Evolutionary conservation across 1,140 invertebrate genomes (phyloP), one percentile per base, ranked within the genome.

Genomic region (Reticulitermes speratus): DNA sequence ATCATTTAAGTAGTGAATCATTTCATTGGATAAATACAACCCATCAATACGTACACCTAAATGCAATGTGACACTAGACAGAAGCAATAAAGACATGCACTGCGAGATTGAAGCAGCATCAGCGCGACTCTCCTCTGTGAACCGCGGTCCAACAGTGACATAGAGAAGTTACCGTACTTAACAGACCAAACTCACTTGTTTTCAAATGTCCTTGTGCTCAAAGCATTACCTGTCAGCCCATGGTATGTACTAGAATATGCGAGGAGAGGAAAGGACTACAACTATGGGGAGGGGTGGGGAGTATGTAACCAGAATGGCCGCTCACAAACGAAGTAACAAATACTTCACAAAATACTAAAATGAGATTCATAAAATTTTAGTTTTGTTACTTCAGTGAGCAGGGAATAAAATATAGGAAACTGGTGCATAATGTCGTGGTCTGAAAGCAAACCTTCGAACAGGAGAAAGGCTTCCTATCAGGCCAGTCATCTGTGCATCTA

Each of bases 31-130:
- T 87, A 87, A 87, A 87, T 87, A 87, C 85, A 87, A 87, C 87
- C 87, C 87, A 87, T 87, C 87, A 87, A 87, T 87, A 87, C 87
- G 87, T 87, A 87, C 87, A 87, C 87, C 87, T 87, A 87, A 87
- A 87, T 87, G 87, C 87, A 87, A 85, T 86, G 87, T 86, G 87
- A 87, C 87, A 87, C 87, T 87, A 87, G 87, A 87, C 87, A 87
- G 83, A 87, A 87, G 87, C 87, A 87, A 87, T 87, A 87, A 87
- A 87, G 87, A 87, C 86, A 86, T 84, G 86, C 86, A 86, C 86
- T 86, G 86, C 86, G 45, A 86, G 86, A 82, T 84, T 84, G 83
- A 86, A 84, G 86, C 86, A 84, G 86, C 83, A 75, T 75, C 83
- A 84, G 86, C 87, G 81, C 55, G 81, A 75, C 75, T 52, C 52